Base-by-base conservation (phyloP, 2,797 vertebrate species). In the Urophycis tenuis region DNA sequence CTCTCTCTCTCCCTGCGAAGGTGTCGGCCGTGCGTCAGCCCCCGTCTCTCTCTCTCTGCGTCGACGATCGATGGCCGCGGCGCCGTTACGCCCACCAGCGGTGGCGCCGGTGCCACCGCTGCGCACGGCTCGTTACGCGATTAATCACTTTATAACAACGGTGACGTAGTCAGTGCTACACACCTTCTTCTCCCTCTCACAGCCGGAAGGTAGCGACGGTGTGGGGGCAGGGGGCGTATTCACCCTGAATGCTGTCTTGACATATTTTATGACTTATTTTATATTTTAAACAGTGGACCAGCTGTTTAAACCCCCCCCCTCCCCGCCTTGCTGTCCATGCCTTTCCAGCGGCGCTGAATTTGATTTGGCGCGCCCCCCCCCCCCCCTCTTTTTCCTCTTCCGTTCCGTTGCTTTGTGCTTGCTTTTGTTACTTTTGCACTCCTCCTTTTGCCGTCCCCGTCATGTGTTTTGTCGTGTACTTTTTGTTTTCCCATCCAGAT, bases 401-500 rank as follows among this genome's bases (percentile, higher is more conserved):
- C 25, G 53, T 60, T n/a, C 85, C 85, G 88, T 90, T 86, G 0
- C 3, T 73, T 29, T 39, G 34, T 15, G 3, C 19, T 33, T 35
- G 30, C 30, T 41, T 41, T 72, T 72, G 9, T 73, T 39, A 25
- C 25, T 41, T 92, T 93, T 70, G 25, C 67, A 30, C 29, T 31
- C 92, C 92, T 92, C 91, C 88, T 90, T 89, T 88, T 83, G 83
- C 71, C 80, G 85, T 85, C 86, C 85, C 81, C 78, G 81, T 90
- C 88, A 91, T 92, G 84, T 88, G 78, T 93, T 93, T 88, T 93
- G 89, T 92, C 88, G 85, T 91, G 89, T 91, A 87, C 92, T 93
- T 95, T 95, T 95, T 94, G 82, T 91, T 70, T 70, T 14, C 67
- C 67, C 97, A 97, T 97, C 94, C 95, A 99, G 97, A 99, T 97